Evolutionary conservation across 2,888 invertebrate species (phyloP).

Genomic region (Rhaphigaster nebulosa): DNA sequence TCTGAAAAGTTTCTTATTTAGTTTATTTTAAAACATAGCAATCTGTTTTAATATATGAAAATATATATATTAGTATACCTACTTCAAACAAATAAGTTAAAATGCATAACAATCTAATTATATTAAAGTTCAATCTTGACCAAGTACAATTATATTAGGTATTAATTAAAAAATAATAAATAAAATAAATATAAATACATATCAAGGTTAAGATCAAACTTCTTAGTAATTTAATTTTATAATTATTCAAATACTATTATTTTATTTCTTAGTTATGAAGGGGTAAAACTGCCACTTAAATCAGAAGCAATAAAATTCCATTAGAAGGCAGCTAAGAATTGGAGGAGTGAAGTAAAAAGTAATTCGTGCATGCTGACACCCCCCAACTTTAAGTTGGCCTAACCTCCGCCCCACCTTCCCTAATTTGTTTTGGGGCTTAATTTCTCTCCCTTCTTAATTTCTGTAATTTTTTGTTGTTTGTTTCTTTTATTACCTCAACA

Average conservation of each 20-base stretch:
- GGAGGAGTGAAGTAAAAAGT: conserved; percentile 40
- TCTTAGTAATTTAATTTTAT: no score
- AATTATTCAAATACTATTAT: neutral
- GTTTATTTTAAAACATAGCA: no score
- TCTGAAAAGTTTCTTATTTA: no score
- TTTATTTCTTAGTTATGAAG: neutral
- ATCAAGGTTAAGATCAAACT: no score
- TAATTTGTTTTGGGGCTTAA: conserved; percentile 36
- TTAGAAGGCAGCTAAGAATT: conserved; percentile 13
- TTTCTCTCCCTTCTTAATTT: conserved; percentile 43
- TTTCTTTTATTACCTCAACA: conserved; percentile 36
- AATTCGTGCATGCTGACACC: conserved; percentile 46
- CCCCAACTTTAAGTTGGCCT: conserved; percentile 23
- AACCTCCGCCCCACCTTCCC: conserved; percentile 16
- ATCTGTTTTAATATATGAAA: no score
- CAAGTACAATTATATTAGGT: no score
- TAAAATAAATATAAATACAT: no score
- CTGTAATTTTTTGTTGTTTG: conserved; percentile 39
- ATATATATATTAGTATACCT: no score
- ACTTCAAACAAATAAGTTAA: no score
- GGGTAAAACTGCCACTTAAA: neutral
- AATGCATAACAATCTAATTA: no score
- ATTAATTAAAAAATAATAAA: no score
- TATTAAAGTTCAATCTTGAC: no score
- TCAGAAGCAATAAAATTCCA: conserved; percentile 21